phyloP scores from a whole-genome alignment of 2,888 invertebrate species.

The Mythimna pallens region DNA sequence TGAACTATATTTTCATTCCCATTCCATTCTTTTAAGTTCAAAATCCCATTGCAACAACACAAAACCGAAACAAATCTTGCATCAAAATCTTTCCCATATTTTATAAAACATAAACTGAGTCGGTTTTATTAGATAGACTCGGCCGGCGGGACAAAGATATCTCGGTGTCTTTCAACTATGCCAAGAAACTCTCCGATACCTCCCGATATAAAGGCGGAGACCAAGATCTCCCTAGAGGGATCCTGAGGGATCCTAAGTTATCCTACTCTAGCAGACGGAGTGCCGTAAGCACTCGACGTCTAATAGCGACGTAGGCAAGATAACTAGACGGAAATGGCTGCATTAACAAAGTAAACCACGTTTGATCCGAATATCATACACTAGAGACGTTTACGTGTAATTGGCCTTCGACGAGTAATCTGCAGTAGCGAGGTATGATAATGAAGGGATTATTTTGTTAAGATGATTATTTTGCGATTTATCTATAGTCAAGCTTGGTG shows the following conservation, averaged over 20 bases:
- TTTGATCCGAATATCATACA: conserved; percentile 29
- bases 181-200: conserved; percentile 49
- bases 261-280: conserved; percentile 37
- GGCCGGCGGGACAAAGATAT: conserved; percentile 53
- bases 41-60: conserved; percentile 4
- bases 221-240: conserved; percentile 50
- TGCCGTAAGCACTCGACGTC: conserved; percentile 35
- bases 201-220: conserved; percentile 49
- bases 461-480: neutral
- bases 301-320: conserved; percentile 30
- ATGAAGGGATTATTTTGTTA: neutral
- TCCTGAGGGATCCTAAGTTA: conserved; percentile 47
- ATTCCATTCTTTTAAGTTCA: neutral
- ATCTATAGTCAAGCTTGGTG: neutral
- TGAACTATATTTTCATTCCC: neutral
- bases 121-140: conserved; percentile 54
- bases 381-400: neutral
- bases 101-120: conserved; percentile 49
- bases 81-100: conserved; percentile 55
- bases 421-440: too few relatives aligned
- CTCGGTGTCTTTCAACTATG: conserved; percentile 44
- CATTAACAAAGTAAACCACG: conserved; percentile 29
- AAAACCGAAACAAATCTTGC: conserved; percentile 43
- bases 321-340: conserved; percentile 17
- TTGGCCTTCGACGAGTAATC: neutral